Evolutionary conservation across 1,140 invertebrate genomes (phyloP).

Genomic region (Delia radicum): DNA sequence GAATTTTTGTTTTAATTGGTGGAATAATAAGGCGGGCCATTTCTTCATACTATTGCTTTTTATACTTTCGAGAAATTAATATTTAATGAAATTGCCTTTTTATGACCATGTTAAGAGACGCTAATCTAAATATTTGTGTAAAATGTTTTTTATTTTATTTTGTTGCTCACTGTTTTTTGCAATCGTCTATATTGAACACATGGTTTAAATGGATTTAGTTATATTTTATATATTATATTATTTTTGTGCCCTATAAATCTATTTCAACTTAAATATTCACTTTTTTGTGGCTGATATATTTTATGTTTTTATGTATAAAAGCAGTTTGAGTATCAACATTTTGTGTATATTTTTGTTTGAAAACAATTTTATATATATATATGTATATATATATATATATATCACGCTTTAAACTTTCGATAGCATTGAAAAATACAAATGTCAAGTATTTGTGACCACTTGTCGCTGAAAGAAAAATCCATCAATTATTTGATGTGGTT

Average conservation of each 20-base stretch:
- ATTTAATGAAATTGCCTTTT: too few relatives aligned
- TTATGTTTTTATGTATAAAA: too few relatives aligned
- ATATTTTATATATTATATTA: not conserved
- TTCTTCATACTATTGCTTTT: too few relatives aligned
- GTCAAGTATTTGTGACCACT: constrained; percentile 18
- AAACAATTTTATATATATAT: not conserved
- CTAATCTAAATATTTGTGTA: too few relatives aligned
- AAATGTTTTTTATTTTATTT: too few relatives aligned
- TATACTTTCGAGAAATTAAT: too few relatives aligned
- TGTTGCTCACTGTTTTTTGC: not conserved
- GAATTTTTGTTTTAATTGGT: too few relatives aligned
- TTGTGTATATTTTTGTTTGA: not conserved
- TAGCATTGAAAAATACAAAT: constrained; percentile 7
- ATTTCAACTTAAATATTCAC: not conserved
- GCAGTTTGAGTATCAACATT: not conserved
- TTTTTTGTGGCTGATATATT: too few relatives aligned
- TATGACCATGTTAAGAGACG: too few relatives aligned
- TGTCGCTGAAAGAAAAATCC: constrained; percentile 13
- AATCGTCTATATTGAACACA: not conserved
- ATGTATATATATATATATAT: not conserved
- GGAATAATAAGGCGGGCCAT: too few relatives aligned
- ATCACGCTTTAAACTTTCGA: not conserved
- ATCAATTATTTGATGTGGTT: constrained; percentile 1
- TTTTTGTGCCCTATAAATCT: not conserved
- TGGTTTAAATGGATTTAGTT: not conserved